Evolutionary conservation across 2,113 vertebrate genomes (phyloP).

Genomic region (Neomonachus schauinslandi): DNA sequence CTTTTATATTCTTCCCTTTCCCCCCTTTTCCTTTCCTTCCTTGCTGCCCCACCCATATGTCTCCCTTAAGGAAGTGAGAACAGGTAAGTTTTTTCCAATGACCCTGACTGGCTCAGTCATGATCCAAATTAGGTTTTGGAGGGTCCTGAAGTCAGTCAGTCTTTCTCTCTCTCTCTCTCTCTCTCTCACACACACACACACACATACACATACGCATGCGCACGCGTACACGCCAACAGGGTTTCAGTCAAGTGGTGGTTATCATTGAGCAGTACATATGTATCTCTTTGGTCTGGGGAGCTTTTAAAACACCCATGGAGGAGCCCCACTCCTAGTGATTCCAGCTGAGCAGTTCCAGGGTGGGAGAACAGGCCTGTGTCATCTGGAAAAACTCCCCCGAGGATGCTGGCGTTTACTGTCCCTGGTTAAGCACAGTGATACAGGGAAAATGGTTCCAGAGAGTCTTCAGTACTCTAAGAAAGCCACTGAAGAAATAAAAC

Average conservation of each 20-base stretch:
- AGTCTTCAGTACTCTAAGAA: background rate
- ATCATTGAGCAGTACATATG: background rate
- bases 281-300: background rate
- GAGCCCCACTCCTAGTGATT: background rate
- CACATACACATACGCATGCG: background rate
- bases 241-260: background rate
- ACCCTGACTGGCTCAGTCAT: constrained; percentile 69
- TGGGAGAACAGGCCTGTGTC: background rate
- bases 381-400: background rate
- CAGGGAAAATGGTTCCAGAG: background rate
- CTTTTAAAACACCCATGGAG: background rate
- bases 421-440: background rate
- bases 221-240: background rate
- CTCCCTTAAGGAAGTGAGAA: background rate
- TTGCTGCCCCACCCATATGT: background rate
- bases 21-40: background rate
- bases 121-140: constrained; percentile 26
- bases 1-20: background rate
- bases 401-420: background rate
- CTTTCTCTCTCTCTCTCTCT: constrained; percentile 28
- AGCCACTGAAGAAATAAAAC: background rate
- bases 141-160: background rate
- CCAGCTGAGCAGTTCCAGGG: too few species aligned
- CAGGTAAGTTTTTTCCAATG: constrained; percentile 75
- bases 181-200: background rate